Evolutionary conservation across 2,113 vertebrate species (phyloP).

Genomic region (Peromyscus leucopus): DNA sequence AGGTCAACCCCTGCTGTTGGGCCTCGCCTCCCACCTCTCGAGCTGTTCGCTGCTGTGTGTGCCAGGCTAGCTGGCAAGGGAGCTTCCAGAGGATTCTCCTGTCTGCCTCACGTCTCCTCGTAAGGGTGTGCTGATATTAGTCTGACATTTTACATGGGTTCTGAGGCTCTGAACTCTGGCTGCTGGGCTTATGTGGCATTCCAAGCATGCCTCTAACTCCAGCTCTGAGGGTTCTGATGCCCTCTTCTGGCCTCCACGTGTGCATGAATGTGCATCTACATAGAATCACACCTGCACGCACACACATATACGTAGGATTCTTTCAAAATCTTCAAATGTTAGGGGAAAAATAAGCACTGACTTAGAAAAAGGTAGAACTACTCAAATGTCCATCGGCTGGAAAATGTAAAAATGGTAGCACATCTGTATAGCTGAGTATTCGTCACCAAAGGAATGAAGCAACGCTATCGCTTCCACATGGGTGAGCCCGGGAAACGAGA

Average conservation of each 20-base stretch:
- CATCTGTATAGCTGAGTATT: background rate
- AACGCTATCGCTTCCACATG: background rate
- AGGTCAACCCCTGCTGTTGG: background rate
- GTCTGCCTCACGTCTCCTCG: background rate
- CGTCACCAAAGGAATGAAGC: background rate
- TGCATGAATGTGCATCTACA: background rate
- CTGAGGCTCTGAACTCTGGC: background rate
- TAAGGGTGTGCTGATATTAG: no score
- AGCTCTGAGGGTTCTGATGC: background rate
- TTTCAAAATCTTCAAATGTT: background rate
- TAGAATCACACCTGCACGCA: background rate
- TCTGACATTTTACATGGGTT: background rate
- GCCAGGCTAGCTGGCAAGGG: background rate
- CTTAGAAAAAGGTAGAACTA: background rate
- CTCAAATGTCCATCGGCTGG: background rate
- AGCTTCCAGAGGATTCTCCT: background rate
- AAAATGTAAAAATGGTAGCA: background rate
- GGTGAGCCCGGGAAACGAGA: background rate
- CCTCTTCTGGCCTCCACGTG: background rate
- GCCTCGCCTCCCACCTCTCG: background rate
- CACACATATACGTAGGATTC: no score
- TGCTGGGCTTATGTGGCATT: background rate
- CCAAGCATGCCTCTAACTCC: background rate
- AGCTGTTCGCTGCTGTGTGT: background rate
- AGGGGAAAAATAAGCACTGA: background rate